Base-by-base conservation (phyloP, 2,888 invertebrate genomes). In the Polydrusus pterygomalis region DNA sequence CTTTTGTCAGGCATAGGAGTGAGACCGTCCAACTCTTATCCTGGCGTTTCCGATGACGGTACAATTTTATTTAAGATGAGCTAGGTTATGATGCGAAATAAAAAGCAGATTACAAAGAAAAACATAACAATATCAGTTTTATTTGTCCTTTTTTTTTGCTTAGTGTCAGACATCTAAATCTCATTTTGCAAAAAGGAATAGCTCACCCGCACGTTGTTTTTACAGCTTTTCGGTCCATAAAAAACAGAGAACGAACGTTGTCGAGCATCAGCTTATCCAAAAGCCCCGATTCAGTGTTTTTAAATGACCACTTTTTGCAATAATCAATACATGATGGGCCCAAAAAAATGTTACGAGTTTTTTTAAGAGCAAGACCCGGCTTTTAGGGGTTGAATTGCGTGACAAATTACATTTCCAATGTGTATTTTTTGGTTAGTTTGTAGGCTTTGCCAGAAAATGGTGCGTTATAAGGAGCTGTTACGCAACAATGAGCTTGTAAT, bases 281-380 rank as follows among this genome's bases (percentile, higher is more conserved):
- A 72, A 72, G 54, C 34, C 38, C 65, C 72, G 40, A 72, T 54
- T 72, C 72, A 72, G 72, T 65, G 72, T 72, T 72, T 72, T 65
- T 63, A 62, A 72, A 72, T 56, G 72, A 72, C 72, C 72, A 56
- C 34, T 65, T 72, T 71, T 72, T 72, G 65, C 65, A 65, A 72
- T 72, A 72, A 72, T 72, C 72, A 67, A 72, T 72, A 72, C 65
- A 47, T 54, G 72, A 72, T 65, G 58, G 30, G 45, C 20, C 58
- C 54, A 38, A 63, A 70, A 70, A 70, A 70, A 54, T 70, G 63
- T 70, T 70, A 63, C 30, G 60, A 34, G 60, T 45, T 60, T 60
- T 60, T 25, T 17, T 56, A 15, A 30, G 45, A 60, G 47, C 70
- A 40, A 69, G 69, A 56, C 56, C 58, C 43, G 34, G 45, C 43